Percentiles rank a stretch among this genome's conserved stretches.
phyloP scores from a whole-genome alignment of 2,113 vertebrate species.

The Rattus norvegicus region DNA sequence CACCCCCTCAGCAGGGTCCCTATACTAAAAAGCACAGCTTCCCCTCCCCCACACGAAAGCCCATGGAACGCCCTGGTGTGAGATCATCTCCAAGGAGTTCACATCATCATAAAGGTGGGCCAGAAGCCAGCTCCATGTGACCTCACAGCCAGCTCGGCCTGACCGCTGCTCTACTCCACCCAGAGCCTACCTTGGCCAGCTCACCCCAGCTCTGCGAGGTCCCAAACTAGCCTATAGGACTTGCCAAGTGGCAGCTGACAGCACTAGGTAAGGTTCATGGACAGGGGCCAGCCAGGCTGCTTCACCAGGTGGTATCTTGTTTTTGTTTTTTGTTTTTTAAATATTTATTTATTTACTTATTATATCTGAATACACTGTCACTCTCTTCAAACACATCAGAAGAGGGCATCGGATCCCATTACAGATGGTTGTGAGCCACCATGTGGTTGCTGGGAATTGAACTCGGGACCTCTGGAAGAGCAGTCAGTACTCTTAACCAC shows the following conservation, averaged over 20 bases:
- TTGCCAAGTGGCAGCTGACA: not conserved
- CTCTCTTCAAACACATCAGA: no score
- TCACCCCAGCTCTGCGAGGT: not conserved
- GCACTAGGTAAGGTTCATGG: not conserved
- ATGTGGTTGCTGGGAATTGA: no score
- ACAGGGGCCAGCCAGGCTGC: not conserved
- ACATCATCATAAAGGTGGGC: slow-evolving; percentile 62
- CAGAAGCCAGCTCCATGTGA: not conserved
- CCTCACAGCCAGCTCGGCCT: not conserved
- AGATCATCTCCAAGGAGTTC: not conserved
- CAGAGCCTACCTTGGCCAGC: not conserved
- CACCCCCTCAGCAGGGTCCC: no score
- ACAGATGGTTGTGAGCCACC: no score
- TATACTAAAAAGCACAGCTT: accelerated
- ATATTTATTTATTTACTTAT: no score
- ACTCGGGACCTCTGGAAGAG: no score
- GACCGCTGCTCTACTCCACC: not conserved
- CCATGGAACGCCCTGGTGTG: not conserved
- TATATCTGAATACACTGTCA: no score
- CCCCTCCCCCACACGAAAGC: slow-evolving; percentile 39
- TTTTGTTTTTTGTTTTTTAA: not conserved
- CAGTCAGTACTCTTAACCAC: no score
- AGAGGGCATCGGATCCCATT: no score
- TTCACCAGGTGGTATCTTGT: not conserved
- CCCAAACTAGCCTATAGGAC: not conserved